These are phyloP conservation scores for Fragum fragum DNA, from an alignment of 2,888 invertebrate species.

Conservation along the genomic window DNA sequence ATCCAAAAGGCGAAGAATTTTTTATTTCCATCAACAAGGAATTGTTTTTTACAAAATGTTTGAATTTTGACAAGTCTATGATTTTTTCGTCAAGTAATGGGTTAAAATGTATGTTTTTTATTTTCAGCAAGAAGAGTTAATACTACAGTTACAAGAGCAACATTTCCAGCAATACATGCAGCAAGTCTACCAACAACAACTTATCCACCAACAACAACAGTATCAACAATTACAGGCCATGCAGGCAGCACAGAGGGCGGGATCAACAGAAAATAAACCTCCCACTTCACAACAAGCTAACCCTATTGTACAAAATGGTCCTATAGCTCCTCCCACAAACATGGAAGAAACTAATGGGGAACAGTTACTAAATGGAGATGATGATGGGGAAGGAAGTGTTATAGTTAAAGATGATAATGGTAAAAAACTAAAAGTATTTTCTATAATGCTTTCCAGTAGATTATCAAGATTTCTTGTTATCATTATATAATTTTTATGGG, in stretches of 20 bases:
- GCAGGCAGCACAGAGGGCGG: slow-evolving; percentile 57
- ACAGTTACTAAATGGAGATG: slow-evolving; percentile 53
- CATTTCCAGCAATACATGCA: slow-evolving; percentile 99
- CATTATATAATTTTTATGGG: no score
- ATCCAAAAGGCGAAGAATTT: no score
- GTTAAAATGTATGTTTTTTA: no score
- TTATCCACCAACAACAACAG: slow-evolving; percentile 88
- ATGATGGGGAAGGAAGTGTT: slow-evolving; percentile 57
- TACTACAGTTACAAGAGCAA: slow-evolving; percentile 98
- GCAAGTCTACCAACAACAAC: slow-evolving; percentile 90
- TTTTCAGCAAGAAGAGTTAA: slow-evolving; percentile 94
- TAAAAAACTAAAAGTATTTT: neutral
- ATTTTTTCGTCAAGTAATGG: no score
- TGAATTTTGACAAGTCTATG: no score
- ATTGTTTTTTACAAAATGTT: no score
- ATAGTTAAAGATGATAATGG: slow-evolving; percentile 24
- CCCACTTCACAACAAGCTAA: slow-evolving; percentile 30
- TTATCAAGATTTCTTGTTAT: no score
- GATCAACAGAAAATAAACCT: slow-evolving; percentile 33
- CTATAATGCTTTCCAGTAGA: no score
- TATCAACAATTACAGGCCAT: slow-evolving; percentile 85
- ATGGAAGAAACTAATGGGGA: slow-evolving; percentile 46
- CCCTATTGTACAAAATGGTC: slow-evolving; percentile 60
- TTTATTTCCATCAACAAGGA: no score
- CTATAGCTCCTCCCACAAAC: slow-evolving; percentile 86